Base-by-base conservation (phyloP, 2,797 vertebrate genomes). In the Cyprinella venusta region DNA sequence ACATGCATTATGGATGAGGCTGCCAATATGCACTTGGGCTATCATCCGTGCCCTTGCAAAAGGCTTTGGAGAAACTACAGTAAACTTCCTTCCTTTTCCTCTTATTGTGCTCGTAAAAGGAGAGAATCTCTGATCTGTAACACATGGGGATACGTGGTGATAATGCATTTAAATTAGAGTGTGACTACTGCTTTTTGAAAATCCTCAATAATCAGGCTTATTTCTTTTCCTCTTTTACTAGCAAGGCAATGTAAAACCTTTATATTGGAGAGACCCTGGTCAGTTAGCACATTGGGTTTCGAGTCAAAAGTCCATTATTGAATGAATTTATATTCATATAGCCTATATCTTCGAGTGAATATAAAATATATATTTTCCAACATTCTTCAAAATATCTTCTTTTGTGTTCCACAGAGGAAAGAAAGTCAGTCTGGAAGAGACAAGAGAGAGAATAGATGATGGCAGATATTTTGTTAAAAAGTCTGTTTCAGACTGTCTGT, bases 1-100 rank as follows among this genome's bases (percentile, higher is more conserved):
- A 88, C 92, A 96, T 98, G 94, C 96, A 98, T 98, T 96, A 99
- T 98, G 94, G 91, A 98, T 97, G 94, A 94, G 91, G 91, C 91
- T 95, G 95, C 94, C 95, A 95, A 95, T 95, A 94, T 96, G 95
- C 93, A 95, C 96, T 96, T 96, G 95, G 93, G 95, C 95, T 95
- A 95, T 96, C 96, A 96, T 95, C 95, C 94, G 94, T 95, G 95
- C 94, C 94, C 94, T 95, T 96, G 94, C 91, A 91, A 92, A 90
- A 91, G 87, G 90, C 90, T 92, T 86, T 77, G 68, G 90, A 91
- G 52, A 69, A 83, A 63, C 74, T 90, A 92, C 87, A 81, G 48
- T 86, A 89, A 88, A 89, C 88, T 91, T 91, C 85, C 88, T 88
- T 86, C 81, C 80, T 64, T 82, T 84, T 19, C 61, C 52, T 42